Percentiles rank a stretch among this genome's conserved stretches.
phyloP scores from a whole-genome alignment of 1,140 invertebrate genomes.

The Euglossa dilemma region DNA sequence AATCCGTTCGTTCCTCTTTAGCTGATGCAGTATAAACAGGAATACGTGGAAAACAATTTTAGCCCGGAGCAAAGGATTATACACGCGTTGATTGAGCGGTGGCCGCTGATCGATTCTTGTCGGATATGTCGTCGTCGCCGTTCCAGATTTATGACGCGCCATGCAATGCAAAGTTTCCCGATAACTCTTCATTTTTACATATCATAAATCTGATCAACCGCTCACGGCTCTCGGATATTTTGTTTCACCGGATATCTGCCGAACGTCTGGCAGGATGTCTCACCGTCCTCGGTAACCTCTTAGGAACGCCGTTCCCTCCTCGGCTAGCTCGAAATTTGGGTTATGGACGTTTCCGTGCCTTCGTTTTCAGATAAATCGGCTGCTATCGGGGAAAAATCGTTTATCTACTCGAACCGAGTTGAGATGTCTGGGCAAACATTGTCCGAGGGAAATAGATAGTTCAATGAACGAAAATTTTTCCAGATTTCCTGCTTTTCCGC shows the following conservation, averaged over 20 bases:
- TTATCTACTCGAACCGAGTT: too few species aligned
- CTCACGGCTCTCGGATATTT: neutral
- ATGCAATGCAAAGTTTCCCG: slow-evolving; percentile 3
- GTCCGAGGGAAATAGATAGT: too few species aligned
- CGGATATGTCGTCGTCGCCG: neutral
- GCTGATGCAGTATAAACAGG: too few species aligned
- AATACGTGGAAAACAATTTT: neutral
- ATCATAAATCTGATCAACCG: neutral
- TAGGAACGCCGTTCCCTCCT: neutral
- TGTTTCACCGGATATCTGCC: neutral
- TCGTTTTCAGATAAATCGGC: too few species aligned
- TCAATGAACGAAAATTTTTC: too few species aligned
- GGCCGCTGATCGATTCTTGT: neutral
- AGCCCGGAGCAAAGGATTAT: neutral
- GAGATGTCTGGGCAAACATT: too few species aligned
- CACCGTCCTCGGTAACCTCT: too few species aligned
- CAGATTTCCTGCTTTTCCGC: too few species aligned
- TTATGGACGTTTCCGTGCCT: too few species aligned
- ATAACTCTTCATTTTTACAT: slow-evolving; percentile 13
- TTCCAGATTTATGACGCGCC: neutral
- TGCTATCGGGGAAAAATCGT: too few species aligned
- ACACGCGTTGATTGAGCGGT: neutral
- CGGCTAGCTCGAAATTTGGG: neutral
- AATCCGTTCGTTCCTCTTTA: too few species aligned
- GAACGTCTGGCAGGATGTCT: neutral